Evolutionary conservation across 2,113 vertebrate species (phyloP).

Genomic region (Limanda limanda): DNA sequence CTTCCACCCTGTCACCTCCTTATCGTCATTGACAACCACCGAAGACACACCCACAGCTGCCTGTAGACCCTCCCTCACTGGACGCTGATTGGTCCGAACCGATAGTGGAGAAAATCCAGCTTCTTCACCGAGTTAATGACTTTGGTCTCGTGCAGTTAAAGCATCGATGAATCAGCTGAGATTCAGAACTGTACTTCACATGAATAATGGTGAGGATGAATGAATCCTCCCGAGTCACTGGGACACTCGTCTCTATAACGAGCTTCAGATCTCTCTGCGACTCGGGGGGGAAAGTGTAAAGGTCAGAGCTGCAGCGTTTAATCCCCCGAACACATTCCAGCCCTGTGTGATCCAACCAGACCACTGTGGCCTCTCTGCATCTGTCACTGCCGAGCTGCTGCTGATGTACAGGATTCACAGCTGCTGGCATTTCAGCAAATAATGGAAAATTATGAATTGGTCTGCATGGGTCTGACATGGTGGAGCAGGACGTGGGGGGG

Average conservation of each 20-base stretch:
- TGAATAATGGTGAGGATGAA: too few relatives aligned
- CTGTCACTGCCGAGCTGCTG: constrained; percentile 30
- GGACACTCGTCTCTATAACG: constrained; percentile 29
- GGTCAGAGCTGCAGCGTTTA: constrained; percentile 43
- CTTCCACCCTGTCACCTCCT: too few relatives aligned
- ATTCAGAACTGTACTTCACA: too few relatives aligned
- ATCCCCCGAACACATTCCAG: constrained; percentile 54
- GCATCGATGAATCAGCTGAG: too few relatives aligned
- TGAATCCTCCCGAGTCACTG: too few relatives aligned
- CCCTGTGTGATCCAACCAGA: constrained; percentile 36
- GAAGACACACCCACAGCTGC: too few relatives aligned
- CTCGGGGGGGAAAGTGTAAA: constrained; percentile 46
- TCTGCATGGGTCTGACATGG: not conserved
- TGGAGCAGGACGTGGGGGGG: constrained; percentile 30
- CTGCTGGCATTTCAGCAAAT: constrained; percentile 12
- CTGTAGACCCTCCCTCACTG: too few relatives aligned
- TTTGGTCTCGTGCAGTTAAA: too few relatives aligned
- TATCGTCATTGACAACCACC: too few relatives aligned
- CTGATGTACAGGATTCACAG: constrained; percentile 46
- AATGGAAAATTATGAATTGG: constrained; percentile 48
- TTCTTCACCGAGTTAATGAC: too few relatives aligned
- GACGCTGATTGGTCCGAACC: too few relatives aligned
- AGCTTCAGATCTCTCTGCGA: constrained; percentile 51
- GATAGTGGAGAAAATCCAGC: too few relatives aligned
- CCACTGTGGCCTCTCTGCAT: constrained; percentile 31